Evolutionary conservation across 2,113 vertebrate species (phyloP), one percentile per base, ranked within the genome.

Genomic region (Danionella cerebrum): DNA sequence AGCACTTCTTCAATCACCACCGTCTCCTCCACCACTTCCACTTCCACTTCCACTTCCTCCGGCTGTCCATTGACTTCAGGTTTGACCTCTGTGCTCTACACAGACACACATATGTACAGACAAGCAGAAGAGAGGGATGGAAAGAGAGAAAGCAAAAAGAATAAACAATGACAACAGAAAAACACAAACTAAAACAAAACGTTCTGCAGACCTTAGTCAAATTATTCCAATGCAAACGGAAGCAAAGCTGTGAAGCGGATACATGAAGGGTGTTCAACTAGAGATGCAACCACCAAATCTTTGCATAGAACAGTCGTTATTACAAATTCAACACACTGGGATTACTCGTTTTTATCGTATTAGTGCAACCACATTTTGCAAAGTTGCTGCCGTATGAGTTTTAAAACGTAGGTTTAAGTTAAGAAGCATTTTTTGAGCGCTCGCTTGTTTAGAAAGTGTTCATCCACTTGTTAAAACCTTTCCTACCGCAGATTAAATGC

Each of bases 81-180:
- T 89, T 88, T 90, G 80, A 90, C 90, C 87, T 91, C 89, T 86
- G 89, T 88, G 87, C 86, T 92, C 92, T 93, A 89, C 71, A 91
- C 87, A 70, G 59, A 50, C 39, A 65, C 81, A 85, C 87, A 41
- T 47, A 60, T 50, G 51, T 70, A 91, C 87, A 70, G 59, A 50
- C 39, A 65, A 81, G 85, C 86, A 41, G 45, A 60, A 48, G 51
- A 53, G 18, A 75, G 84, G 7, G 84, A 77, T 84, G 83, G 83
- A 80, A n/a, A n/a, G 74, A 84, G 85, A 90, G 89, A 82, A 35
- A 78, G 80, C 71, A 78, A 89, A 80, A 85, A 85, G 38, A 25
- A 70, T 72, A 39, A 76, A 78, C 82, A 85, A 90, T 52, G 74
- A 85, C 82, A 87, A 88, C 78, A 79, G 84, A 81, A 79, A 76